phyloP scores from a whole-genome alignment of 2,888 invertebrate genomes.

The Pterobdella sp. region DNA sequence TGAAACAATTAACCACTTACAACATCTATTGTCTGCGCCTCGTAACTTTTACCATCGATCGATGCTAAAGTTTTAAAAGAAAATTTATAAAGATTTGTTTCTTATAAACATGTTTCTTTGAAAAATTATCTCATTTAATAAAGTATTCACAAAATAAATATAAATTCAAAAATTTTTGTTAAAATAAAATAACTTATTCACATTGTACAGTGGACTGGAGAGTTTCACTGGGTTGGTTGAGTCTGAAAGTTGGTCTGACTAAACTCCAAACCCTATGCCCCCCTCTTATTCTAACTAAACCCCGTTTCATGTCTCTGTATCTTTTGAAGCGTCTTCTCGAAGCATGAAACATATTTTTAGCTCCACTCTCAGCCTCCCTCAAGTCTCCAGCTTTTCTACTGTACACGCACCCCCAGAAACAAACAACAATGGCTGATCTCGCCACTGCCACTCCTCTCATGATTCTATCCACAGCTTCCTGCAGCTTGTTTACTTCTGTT shows the following conservation, averaged over 20 bases:
- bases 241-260: constrained; percentile 20
- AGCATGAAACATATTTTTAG: background rate
- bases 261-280: constrained; percentile 19
- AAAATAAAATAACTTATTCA: too few species aligned
- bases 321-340: constrained; percentile 13
- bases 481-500: constrained; percentile 84
- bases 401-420: constrained; percentile 43
- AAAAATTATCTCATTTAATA: too few species aligned
- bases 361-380: background rate
- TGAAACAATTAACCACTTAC: background rate
- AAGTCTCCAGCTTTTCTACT: background rate
- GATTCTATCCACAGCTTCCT: constrained; percentile 91
- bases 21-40: too few species aligned
- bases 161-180: too few species aligned
- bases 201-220: background rate
- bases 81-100: too few species aligned
- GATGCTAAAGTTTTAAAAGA: too few species aligned
- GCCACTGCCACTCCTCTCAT: constrained; percentile 44
- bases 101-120: too few species aligned
- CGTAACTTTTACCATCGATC: too few species aligned
- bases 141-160: too few species aligned
- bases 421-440: constrained; percentile 41
- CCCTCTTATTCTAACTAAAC: constrained; percentile 14
- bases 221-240: background rate
- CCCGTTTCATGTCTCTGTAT: constrained; percentile 5